Percentiles rank a stretch among this genome's conserved stretches.
phyloP scores from a whole-genome alignment of 2,797 vertebrate species.

The Callimico goeldii region DNA sequence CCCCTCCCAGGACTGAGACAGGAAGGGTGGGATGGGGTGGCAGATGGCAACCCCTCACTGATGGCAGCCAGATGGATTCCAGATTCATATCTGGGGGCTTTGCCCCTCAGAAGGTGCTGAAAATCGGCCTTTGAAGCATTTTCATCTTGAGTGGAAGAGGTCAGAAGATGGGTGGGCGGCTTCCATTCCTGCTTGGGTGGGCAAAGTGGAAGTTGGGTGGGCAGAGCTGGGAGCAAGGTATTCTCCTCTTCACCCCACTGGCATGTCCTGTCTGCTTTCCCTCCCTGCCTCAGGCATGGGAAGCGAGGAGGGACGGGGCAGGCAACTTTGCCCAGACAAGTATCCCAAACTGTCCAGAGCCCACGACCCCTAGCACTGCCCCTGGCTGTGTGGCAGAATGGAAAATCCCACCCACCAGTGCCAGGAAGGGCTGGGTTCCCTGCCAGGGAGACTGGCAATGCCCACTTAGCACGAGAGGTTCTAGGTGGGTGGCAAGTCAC shows the following conservation, averaged over 20 bases:
- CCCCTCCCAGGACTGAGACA: background rate
- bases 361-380: slow-evolving; percentile 23
- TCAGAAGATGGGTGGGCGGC: background rate
- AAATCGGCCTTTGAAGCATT: slow-evolving; percentile 60
- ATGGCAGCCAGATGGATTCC: slow-evolving; percentile 60
- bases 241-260: background rate
- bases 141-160: background rate
- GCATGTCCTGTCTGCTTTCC: slow-evolving; percentile 8
- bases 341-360: slow-evolving; percentile 37
- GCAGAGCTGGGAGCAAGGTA: background rate
- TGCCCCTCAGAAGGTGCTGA: slow-evolving; percentile 47
- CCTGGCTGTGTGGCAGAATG: slow-evolving; percentile 49
- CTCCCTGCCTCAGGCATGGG: slow-evolving; percentile 35
- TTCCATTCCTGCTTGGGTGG: slow-evolving; percentile 52
- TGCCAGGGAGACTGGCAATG: slow-evolving; percentile 31
- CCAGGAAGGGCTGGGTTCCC: slow-evolving; percentile 7
- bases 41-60: slow-evolving; percentile 33
- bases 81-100: slow-evolving; percentile 59
- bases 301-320: slow-evolving; percentile 18
- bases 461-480: slow-evolving; percentile 19
- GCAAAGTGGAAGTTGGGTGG: background rate
- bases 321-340: slow-evolving; percentile 57
- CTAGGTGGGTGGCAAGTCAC: slow-evolving; percentile 41
- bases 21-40: background rate
- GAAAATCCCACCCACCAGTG: slow-evolving; percentile 65